Evolutionary conservation across 2,888 invertebrate genomes (phyloP), one percentile per base, ranked within the genome.

Genomic region (Leptopilina drosophilae): DNA sequence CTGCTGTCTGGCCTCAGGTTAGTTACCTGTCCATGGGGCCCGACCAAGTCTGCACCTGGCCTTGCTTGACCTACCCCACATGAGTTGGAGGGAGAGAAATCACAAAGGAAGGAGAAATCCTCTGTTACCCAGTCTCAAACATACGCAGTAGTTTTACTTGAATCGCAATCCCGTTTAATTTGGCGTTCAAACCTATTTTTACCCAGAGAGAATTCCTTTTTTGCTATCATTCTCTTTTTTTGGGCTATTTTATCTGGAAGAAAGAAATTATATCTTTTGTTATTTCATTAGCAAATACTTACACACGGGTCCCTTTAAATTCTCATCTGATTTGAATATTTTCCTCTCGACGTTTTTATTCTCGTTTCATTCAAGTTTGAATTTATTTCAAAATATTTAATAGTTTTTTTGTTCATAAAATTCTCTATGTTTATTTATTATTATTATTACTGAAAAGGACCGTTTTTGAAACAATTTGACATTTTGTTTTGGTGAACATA

Each of bases 21-120:
- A 64, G 77, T 84, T 84, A 82, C 78, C 82, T 82, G 80, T 78
- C 77, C 78, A 78, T 49, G 77, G 77, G 79, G 73, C 66, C 76
- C 75, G 53, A 77, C 77, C 78, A 42, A 78, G 77, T 78, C 73
- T 81, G 77, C 78, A 83, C 81, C 84, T 84, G 84, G 82, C 80
- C 80, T 78, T 78, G 78, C 83, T 79, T 81, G 84, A 84, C 83
- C 83, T 84, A 80, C 84, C 83, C 82, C 81, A 84, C 87, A 85
- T 81, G 85, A 84, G 86, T 11, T 82, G 87, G 84, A 85, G 85
- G 87, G 84, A 87, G 85, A 49, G 33, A 49, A 49, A 49, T 49
- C 86, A 85, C 80, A 82, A 81, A 81, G 81, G 82, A 79, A 80
- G 73, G 73, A 59, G 73, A 73, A 73, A 73, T 73, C 40, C 33